Percentiles rank a stretch among this genome's conserved stretches.
phyloP scores from a whole-genome alignment of 1,140 invertebrate genomes.

The Heliconius himera region DNA sequence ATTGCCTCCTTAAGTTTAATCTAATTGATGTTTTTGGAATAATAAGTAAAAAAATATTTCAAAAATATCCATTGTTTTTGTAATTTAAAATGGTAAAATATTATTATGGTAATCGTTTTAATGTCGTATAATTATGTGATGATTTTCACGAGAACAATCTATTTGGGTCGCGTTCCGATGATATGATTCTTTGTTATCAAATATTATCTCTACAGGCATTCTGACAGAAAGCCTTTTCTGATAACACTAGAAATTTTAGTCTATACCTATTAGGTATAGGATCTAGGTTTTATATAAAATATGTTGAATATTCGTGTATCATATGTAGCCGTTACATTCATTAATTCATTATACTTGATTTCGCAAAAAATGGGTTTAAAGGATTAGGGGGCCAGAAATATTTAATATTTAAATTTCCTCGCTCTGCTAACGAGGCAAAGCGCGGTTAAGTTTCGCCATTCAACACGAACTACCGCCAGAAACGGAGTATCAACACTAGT shows the following conservation, averaged over 20 bases:
- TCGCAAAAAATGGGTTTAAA: neutral
- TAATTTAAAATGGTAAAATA: too few species aligned
- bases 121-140: neutral
- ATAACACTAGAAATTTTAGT: slow-evolving; percentile 29
- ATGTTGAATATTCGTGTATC: too few species aligned
- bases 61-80: too few species aligned
- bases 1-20: too few species aligned
- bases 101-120: too few species aligned
- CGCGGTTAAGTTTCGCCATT: too few species aligned
- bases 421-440: too few species aligned
- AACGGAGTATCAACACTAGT: too few species aligned
- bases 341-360: neutral
- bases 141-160: slow-evolving; percentile 17
- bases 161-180: slow-evolving; percentile 25
- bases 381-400: too few species aligned
- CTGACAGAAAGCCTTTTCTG: slow-evolving; percentile 22
- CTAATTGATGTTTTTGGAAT: too few species aligned
- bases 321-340: neutral
- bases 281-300: slow-evolving; percentile 13
- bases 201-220: slow-evolving; percentile 29
- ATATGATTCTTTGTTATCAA: slow-evolving; percentile 30
- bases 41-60: too few species aligned
- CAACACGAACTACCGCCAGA: neutral
- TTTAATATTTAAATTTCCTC: too few species aligned
- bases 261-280: neutral